These are phyloP conservation scores for Enteromius viviparus DNA, from an alignment of 2,797 vertebrate species.

Conservation along the genomic window DNA sequence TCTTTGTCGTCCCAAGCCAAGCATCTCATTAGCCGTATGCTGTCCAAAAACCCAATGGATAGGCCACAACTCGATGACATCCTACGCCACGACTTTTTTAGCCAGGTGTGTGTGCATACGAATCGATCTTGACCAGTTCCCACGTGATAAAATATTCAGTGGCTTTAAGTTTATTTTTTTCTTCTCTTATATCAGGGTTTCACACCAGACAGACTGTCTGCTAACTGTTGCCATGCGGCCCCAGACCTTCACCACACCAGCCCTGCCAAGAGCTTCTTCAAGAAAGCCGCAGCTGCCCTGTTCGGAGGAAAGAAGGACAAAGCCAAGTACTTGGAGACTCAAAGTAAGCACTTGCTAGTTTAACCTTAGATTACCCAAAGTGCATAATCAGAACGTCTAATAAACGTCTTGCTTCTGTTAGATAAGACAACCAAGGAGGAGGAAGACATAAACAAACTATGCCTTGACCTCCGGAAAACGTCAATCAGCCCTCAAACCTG, in stretches of 20 bases:
- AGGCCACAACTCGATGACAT: constrained; percentile 84
- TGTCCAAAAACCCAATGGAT: constrained; percentile 84
- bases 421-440: constrained; percentile 84
- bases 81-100: constrained; percentile 84
- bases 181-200: constrained; percentile 76
- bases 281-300: constrained; percentile 86
- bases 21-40: constrained; percentile 85
- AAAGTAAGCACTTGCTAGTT: constrained; percentile 73
- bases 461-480: constrained; percentile 84
- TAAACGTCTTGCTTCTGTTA: constrained; percentile 48
- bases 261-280: constrained; percentile 88
- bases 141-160: not conserved
- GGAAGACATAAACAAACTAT: constrained; percentile 86
- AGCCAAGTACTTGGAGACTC: constrained; percentile 82
- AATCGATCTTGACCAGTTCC: not conserved
- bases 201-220: constrained; percentile 83
- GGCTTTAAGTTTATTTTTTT: constrained; percentile 1
- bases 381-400: not conserved
- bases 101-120: constrained; percentile 74
- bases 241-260: constrained; percentile 88
- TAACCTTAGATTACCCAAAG: not conserved
- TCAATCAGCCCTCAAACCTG: constrained; percentile 71
- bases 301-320: constrained; percentile 89
- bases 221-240: constrained; percentile 84
- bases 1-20: constrained; percentile 82